Base-by-base conservation (phyloP, 2,113 vertebrate species). In the Chamaetylas fuelleborni region DNA sequence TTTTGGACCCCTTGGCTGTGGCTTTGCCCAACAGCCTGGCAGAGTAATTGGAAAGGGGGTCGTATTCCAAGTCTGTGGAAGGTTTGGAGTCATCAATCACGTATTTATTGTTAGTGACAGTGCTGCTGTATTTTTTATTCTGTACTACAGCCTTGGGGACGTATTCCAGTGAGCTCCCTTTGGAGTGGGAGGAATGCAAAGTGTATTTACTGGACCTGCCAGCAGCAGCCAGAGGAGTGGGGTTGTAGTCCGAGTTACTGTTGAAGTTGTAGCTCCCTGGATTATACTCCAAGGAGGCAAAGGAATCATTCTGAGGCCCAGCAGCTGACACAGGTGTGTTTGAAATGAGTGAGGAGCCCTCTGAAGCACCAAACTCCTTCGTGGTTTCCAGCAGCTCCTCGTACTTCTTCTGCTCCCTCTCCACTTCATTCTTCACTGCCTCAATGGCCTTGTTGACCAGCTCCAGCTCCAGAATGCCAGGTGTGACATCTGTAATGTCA, bases 371-470 rank as follows among this genome's bases (percentile, higher is more conserved):
- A 5, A 96, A 60, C 26, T 97, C 98, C 31, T 98, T 98, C 0
- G 98, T 90, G 0, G 98, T 98, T 91, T 97, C 98, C 47, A 98
- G 57, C 20, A 98, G 98, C 57, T 99, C 98, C 78, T 98, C 98
- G 2, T 99, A 99, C 47, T 99, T 99, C 91, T 98, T 98, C 97
- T 99, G 98, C 84, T 99, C 99, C 62, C 98, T 98, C 96, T 99
- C 99, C 92, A 99, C 98, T 96, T 99, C 98, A 0, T 98, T 98
- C 84, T 98, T 99, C 81, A 99, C 99, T 0, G 98, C 99, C 95
- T 99, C 99, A 0, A 99, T 99, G 90, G 99, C 99, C 81, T 97
- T 98, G 96, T 99, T 99, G 96, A 99, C 99, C 97, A 99, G 90
- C 62, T 99, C 98, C 83, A 99, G 96, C 89, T 99, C 99, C 97